phyloP scores from a whole-genome alignment of 2,113 vertebrate species.

The Verasper variegatus region DNA sequence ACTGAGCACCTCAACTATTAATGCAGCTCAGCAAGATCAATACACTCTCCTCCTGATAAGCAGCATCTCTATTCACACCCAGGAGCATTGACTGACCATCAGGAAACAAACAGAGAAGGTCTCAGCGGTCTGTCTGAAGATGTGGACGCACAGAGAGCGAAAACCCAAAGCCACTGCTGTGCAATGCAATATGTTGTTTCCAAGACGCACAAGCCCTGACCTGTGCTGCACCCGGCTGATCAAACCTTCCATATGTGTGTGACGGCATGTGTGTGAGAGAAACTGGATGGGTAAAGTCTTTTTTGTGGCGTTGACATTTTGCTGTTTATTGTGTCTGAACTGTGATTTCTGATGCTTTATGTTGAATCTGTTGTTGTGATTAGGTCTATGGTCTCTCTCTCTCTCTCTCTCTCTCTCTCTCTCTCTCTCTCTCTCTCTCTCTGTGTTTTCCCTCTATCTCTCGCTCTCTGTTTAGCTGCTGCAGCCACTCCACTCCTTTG shows the following conservation, averaged over 20 bases:
- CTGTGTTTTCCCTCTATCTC: slow-evolving; percentile 36
- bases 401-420: no score
- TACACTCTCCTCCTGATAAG: slow-evolving; percentile 49
- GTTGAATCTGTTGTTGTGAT: slow-evolving; percentile 57
- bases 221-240: slow-evolving; percentile 39
- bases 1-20: slow-evolving; percentile 43
- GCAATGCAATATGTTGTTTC: slow-evolving; percentile 1
- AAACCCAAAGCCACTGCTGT: neutral
- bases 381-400: neutral
- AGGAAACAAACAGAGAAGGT: slow-evolving; percentile 28
- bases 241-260: neutral
- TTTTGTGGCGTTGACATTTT: slow-evolving; percentile 34
- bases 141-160: neutral
- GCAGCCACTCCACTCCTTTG: slow-evolving; percentile 79
- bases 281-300: neutral
- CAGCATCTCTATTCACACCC: slow-evolving; percentile 20
- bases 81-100: slow-evolving; percentile 30
- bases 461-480: slow-evolving; percentile 63
- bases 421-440: slow-evolving; percentile 2
- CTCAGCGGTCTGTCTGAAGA: slow-evolving; percentile 13
- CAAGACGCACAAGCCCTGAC: slow-evolving; percentile 27
- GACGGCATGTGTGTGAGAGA: slow-evolving; percentile 10
- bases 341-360: slow-evolving; percentile 34
- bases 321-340: neutral
- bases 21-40: slow-evolving; percentile 58